Base-by-base conservation (phyloP, 1,140 invertebrate genomes). In the Drosophila seguyi region DNA sequence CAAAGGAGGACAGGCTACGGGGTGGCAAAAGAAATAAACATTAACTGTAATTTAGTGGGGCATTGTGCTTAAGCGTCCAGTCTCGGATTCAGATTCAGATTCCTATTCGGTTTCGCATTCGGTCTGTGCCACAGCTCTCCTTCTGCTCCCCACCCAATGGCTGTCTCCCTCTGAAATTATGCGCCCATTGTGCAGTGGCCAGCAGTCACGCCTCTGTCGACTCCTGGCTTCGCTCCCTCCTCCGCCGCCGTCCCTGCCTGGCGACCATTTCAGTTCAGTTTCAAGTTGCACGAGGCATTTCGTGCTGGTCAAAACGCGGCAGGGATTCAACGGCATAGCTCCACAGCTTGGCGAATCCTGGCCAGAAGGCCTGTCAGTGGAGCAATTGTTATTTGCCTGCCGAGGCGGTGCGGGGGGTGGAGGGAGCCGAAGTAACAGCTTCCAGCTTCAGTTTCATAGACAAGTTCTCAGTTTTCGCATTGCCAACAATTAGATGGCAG, bases 21-120 rank as follows among this genome's bases (percentile, higher is more conserved):
- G 69, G 42, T 63, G 69, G 76, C 66, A 69, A 78, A 84, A 90
- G 81, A 90, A 90, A 90, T 90, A 90, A 90, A 90, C 86, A 90
- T 90, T 90, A 90, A 90, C 85, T 90, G 85, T 90, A 90, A 90
- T 90, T 90, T 90, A 90, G 85, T 90, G 79, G 86, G 79, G 86
- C 85, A 90, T 90, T 90, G 85, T 90, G 84, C 85, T 90, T 85
- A 90, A 90, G 85, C 85, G 86, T 73, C 79, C 73, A 84, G 75
- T 75, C 80, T 84, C 77, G 45, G 67, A 61, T 79, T 72, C 50
- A 57, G 53, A 69, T 60, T 77, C 56, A 57, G 53, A 69, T 60
- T 77, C 56, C 52, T 36, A 79, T 72, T 74, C 52, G 58, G 52
- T 61, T 57, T 79, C 79, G 79, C 72, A 60, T 57, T 81, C 79